Evolutionary conservation across 2,888 invertebrate genomes (phyloP).

Genomic region (Drosophila greeni): DNA sequence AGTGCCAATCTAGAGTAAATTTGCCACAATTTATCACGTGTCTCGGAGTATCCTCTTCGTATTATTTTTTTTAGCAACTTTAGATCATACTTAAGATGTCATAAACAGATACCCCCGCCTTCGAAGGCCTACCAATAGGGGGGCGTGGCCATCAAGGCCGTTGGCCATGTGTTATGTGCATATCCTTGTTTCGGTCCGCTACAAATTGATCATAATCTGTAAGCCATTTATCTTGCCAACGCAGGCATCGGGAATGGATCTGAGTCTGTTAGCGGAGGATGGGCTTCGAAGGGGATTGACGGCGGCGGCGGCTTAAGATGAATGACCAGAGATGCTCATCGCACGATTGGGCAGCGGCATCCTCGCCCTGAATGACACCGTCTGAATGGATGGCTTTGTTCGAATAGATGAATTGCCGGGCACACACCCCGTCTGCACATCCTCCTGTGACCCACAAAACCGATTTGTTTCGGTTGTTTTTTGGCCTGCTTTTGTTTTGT

Average conservation of each 20-base stretch:
- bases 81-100: slow-evolving; percentile 63
- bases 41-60: background rate
- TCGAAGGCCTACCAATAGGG: slow-evolving; percentile 40
- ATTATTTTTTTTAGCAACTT: slow-evolving; percentile 21
- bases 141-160: slow-evolving; percentile 64
- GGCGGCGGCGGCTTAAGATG: slow-evolving; percentile 57
- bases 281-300: slow-evolving; percentile 36
- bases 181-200: slow-evolving; percentile 48
- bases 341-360: slow-evolving; percentile 64
- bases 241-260: slow-evolving; percentile 41
- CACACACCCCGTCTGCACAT: slow-evolving; percentile 52
- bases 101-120: slow-evolving; percentile 60
- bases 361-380: slow-evolving; percentile 64
- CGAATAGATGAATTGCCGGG: slow-evolving; percentile 70
- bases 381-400: slow-evolving; percentile 70
- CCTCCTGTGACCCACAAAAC: slow-evolving; percentile 50
- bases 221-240: slow-evolving; percentile 65
- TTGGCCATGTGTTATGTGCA: slow-evolving; percentile 32
- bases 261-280: slow-evolving; percentile 19
- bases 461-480: slow-evolving; percentile 60
- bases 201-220: slow-evolving; percentile 74
- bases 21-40: slow-evolving; percentile 36
- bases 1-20: slow-evolving; percentile 34
- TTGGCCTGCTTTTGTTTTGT: slow-evolving; percentile 31
- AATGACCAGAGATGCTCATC: slow-evolving; percentile 58